Evolutionary conservation across 2,888 invertebrate species (phyloP).

Genomic region (Myopa tessellatipennis): DNA sequence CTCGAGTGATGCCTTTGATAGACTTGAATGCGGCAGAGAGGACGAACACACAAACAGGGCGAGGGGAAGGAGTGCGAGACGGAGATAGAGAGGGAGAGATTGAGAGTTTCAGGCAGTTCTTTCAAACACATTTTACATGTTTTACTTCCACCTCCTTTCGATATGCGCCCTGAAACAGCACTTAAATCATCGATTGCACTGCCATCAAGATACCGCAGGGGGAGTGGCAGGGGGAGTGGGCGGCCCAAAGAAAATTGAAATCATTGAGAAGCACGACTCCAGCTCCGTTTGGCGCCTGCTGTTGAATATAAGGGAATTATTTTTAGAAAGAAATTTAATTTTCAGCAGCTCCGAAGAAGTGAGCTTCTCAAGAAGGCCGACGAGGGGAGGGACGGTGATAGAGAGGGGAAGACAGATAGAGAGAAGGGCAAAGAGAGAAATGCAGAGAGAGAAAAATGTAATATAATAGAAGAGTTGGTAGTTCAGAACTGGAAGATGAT

Average conservation of each 20-base stretch:
- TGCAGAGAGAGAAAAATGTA: not conserved
- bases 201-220: not conserved
- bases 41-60: not conserved
- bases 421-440: not conserved
- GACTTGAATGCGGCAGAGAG: not conserved
- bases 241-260: not conserved
- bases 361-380: too few species aligned
- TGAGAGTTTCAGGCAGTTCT: not conserved
- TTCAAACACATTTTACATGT: not conserved
- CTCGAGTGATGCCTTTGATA: slow-evolving; percentile 18
- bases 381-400: too few species aligned
- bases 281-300: not conserved
- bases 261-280: not conserved
- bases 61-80: not conserved
- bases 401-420: too few species aligned
- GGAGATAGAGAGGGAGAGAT: not conserved
- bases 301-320: not conserved
- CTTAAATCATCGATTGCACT: not conserved
- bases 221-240: not conserved
- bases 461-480: too few species aligned
- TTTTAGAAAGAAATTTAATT: not conserved
- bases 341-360: too few species aligned
- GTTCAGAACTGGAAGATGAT: too few species aligned
- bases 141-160: not conserved
- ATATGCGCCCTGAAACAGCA: too few species aligned